Conservation (phyloP, 2,797 vertebrate species). For the Siniperca obscura region DNA sequence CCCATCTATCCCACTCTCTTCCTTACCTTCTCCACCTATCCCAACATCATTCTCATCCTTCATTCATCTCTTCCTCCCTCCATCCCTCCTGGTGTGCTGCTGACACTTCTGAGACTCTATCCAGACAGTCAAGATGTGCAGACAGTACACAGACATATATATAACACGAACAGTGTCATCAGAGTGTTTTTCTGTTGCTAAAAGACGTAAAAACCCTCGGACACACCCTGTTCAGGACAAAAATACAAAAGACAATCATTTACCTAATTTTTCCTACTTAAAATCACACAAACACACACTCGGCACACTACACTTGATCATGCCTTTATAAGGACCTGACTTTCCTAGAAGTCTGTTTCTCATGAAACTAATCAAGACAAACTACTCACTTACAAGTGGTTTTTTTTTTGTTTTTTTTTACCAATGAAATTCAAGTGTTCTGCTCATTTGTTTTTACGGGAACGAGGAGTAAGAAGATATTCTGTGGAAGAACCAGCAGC, state of each 20-base stretch:
- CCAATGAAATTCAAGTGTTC: constrained; percentile 1
- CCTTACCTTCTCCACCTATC: neutral
- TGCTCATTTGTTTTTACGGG: constrained; percentile 24
- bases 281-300: neutral
- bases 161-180: neutral
- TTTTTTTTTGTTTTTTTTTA: neutral
- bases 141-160: neutral
- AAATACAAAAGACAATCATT: neutral
- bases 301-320: neutral
- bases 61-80: neutral
- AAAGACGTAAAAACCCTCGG: neutral
- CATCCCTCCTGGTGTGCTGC: neutral
- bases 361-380: constrained; percentile 46
- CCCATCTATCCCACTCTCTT: neutral
- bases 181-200: neutral
- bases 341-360: constrained; percentile 35
- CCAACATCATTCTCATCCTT: neutral
- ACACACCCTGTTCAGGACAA: neutral
- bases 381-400: constrained; percentile 1
- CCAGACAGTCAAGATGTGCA: neutral
- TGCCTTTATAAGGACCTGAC: constrained; percentile 30
- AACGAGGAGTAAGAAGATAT: constrained; percentile 36
- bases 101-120: constrained; percentile 1
- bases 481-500: constrained; percentile 44
- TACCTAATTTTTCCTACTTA: neutral